A percentile compares a stretch with the other conserved stretches of the same genome.
phyloP scores from a whole-genome alignment of 2,113 vertebrate species.

The Psittacula cyanocephala region DNA sequence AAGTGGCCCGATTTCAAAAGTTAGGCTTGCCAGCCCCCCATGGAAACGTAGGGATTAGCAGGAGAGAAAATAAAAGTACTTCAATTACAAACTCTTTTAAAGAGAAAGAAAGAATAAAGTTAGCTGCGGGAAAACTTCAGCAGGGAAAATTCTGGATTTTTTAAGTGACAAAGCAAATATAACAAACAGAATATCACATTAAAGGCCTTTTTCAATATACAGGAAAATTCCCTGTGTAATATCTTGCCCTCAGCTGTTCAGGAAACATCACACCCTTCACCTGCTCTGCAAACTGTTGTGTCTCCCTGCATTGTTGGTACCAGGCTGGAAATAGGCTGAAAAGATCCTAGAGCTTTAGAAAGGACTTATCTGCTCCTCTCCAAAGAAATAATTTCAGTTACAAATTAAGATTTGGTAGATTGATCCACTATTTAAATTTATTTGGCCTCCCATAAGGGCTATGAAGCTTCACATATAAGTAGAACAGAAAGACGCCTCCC shows the following conservation, averaged over 20 bases:
- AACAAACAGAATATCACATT: background rate
- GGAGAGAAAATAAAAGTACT: background rate
- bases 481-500: conserved; percentile 47
- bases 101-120: background rate
- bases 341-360: background rate
- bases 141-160: background rate
- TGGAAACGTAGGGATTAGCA: background rate
- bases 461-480: background rate
- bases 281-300: background rate
- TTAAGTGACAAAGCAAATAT: background rate
- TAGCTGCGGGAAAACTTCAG: background rate
- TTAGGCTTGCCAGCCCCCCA: background rate
- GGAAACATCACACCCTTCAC: background rate
- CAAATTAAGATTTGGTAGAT: background rate
- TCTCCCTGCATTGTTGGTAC: background rate
- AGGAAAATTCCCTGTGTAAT: background rate
- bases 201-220: background rate
- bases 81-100: background rate
- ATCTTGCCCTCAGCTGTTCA: background rate
- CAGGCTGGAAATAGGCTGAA: background rate
- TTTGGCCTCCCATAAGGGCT: conserved; percentile 35
- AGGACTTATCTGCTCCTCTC: background rate
- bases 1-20: background rate
- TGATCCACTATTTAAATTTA: background rate
- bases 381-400: background rate